Evolutionary conservation across 2,888 invertebrate species (phyloP).

Genomic region (Proisotoma minuta): DNA sequence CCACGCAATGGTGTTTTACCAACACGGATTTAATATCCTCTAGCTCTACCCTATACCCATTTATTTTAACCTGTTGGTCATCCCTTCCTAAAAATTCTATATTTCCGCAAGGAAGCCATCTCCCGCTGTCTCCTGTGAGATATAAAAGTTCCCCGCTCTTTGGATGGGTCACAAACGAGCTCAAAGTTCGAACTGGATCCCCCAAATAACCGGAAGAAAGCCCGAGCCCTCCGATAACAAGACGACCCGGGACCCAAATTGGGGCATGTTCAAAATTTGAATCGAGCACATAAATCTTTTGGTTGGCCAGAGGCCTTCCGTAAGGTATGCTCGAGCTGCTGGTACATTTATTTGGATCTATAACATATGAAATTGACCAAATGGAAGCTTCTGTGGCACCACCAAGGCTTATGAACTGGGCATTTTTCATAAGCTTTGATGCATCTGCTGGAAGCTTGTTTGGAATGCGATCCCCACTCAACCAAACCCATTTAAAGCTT

Average conservation of each 20-base stretch:
- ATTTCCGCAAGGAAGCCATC: background rate
- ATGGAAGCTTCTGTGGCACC: conserved; percentile 4
- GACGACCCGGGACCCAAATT: background rate
- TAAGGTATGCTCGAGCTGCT: too few species aligned
- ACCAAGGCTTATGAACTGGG: background rate
- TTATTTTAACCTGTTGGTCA: conserved; percentile 5
- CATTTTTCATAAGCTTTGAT: background rate
- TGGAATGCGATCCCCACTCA: background rate
- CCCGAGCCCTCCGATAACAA: background rate
- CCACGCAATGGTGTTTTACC: background rate
- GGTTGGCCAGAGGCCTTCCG: background rate
- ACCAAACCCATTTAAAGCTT: background rate
- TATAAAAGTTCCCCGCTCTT: background rate
- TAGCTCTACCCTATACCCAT: conserved; percentile 5
- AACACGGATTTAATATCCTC: background rate
- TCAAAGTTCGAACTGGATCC: background rate
- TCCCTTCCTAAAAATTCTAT: conserved; percentile 2
- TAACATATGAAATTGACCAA: conserved; percentile 1
- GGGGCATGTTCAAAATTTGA: background rate
- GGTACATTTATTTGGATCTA: background rate
- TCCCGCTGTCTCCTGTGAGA: conserved; percentile 2
- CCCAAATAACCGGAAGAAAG: background rate
- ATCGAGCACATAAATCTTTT: background rate
- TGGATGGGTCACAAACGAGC: background rate
- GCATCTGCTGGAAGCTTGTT: background rate